Evolutionary conservation across 1,140 invertebrate genomes (phyloP), one percentile per base, ranked within the genome.

Genomic region (Microplitis mediator): DNA sequence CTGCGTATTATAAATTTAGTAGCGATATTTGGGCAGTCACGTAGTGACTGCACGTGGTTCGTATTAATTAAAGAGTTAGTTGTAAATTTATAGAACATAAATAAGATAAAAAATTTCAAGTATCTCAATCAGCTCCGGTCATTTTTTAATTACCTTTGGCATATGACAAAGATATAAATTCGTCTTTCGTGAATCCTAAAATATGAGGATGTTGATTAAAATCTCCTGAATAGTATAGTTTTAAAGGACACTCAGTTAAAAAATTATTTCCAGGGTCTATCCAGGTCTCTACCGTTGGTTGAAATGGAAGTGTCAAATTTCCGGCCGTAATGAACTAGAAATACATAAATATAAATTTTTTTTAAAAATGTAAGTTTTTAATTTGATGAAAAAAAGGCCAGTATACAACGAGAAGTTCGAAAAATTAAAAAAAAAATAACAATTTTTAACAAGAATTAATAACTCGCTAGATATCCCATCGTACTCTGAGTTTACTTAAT

Each of bases 161-260:
- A 3, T 90, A 86, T 16, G 88, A 80, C 68, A 90, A 85, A 3
- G 88, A 23, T 23, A 23, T 23, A 23, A 23, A 86, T 75, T 91
- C 90, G 74, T 90, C 84, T 0, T 88, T 87, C 45, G 89, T 90
- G 72, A 87, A 90, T 11, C 90, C 90, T 1, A 88, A 86, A 66
- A 91, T 84, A 23, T 88, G 84, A 6, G 90, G 88, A 11, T 90
- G 87, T 16, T 87, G 84, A 31, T 84, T 84, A 9, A 87, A 89
- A 32, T 85, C 83, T 23, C 88, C 88, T 58, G 83, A 81, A 4
- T 85, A 81, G 8, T 91, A 82, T 36, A 89, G 81, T 0, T 84
- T 81, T 16, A 84, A 82, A 0, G 91, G 90, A 39, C 86, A 80
- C 36, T 88, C 79, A 0, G 89, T 88, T 4, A 92, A 82, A 77